Evolutionary conservation across 2,113 vertebrate species (phyloP).

Genomic region (Siniperca knerii): DNA sequence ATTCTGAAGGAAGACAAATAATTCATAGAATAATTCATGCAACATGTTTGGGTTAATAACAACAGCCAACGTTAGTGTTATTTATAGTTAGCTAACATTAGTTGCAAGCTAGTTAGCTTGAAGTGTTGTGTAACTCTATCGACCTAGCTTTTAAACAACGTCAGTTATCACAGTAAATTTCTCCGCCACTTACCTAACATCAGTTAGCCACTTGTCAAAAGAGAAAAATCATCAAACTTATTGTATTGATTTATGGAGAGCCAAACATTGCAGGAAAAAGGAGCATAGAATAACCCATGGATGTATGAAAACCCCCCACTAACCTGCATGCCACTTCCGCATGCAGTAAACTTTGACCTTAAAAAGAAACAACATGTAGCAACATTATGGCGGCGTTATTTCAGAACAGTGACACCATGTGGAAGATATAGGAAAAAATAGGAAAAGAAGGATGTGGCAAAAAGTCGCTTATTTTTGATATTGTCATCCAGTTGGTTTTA

Average conservation of each 20-base stretch:
- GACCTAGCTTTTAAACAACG: background rate
- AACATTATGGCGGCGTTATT: accelerated
- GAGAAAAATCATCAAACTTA: background rate
- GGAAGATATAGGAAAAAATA: background rate
- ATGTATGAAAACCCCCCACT: background rate
- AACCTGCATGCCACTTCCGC: conserved; percentile 43
- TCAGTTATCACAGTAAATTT: background rate
- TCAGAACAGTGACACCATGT: conserved; percentile 53
- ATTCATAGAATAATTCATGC: accelerated
- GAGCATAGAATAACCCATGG: background rate
- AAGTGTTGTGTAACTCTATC: background rate
- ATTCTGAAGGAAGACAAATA: background rate
- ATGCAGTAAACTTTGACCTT: conserved; percentile 64
- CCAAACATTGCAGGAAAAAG: background rate
- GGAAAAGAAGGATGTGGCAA: background rate
- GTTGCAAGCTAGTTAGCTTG: conserved; percentile 42
- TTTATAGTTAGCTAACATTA: background rate
- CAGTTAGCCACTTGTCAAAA: background rate
- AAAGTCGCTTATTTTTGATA: background rate
- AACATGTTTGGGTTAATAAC: too few relatives aligned
- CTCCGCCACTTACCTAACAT: conserved; percentile 50
- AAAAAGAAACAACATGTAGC: background rate
- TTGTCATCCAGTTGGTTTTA: background rate
- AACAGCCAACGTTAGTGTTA: background rate
- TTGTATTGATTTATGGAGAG: background rate